phyloP scores from a whole-genome alignment of 1,140 invertebrate species.

The Drosophila hydei region DNA sequence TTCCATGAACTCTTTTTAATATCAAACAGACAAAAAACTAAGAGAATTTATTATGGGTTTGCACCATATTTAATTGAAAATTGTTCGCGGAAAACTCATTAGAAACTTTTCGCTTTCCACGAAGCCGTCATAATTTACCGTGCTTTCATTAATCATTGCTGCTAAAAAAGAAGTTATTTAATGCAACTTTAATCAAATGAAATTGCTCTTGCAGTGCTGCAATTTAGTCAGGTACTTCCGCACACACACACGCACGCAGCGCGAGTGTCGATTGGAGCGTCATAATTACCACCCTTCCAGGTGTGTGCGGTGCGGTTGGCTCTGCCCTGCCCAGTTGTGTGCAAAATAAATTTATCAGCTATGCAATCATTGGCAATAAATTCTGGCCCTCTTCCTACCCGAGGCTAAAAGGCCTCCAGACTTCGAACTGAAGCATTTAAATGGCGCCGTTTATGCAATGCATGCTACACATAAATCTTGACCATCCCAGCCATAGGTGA shows the following conservation, averaged over 20 bases:
- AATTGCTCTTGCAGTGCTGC: slow-evolving; percentile 53
- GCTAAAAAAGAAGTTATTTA: slow-evolving; percentile 57
- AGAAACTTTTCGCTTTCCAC: slow-evolving; percentile 4
- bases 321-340: slow-evolving; percentile 43
- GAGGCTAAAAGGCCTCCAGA: slow-evolving; percentile 42
- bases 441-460: slow-evolving; percentile 73
- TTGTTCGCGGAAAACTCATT: background rate
- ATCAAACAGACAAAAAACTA: background rate
- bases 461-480: slow-evolving; percentile 72
- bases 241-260: slow-evolving; percentile 8
- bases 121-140: slow-evolving; percentile 40
- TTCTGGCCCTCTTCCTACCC: slow-evolving; percentile 49
- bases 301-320: slow-evolving; percentile 13
- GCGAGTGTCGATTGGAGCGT: slow-evolving; percentile 46
- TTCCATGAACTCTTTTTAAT: background rate
- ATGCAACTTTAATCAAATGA: slow-evolving; percentile 68
- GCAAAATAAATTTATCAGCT: slow-evolving; percentile 77
- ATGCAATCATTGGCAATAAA: slow-evolving; percentile 72
- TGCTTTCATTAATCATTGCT: slow-evolving; percentile 57
- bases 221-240: slow-evolving; percentile 72
- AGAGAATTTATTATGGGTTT: background rate
- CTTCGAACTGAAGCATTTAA: slow-evolving; percentile 57
- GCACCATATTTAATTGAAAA: slow-evolving; percentile 4
- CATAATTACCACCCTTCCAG: slow-evolving; percentile 60
- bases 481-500: slow-evolving; percentile 46